These are phyloP conservation scores for Epizoanthus scotinus DNA, from an alignment of 92 coral and sea anemone genomes.

Conservation along the genomic window DNA sequence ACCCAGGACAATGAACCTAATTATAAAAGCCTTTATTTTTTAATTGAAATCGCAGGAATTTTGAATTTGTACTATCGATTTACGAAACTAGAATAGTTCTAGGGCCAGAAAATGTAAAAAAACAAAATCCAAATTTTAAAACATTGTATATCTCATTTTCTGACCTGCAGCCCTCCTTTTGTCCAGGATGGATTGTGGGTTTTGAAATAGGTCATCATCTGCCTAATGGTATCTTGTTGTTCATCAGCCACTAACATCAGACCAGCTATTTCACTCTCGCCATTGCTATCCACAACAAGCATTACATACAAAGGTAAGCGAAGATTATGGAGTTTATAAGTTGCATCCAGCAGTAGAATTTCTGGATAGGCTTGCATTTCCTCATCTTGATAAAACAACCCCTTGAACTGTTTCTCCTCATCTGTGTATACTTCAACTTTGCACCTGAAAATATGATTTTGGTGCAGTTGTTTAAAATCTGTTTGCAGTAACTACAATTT, in stretches of 20 bases:
- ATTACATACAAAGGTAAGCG: slow-evolving; percentile 45
- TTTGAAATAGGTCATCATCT: too few species aligned
- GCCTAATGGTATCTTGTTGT: too few species aligned
- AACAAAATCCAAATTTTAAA: not conserved
- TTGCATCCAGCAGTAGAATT: slow-evolving; percentile 38
- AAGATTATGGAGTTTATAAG: slow-evolving; percentile 53
- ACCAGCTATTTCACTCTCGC: too few species aligned
- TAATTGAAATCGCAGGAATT: not conserved
- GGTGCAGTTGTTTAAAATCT: not conserved
- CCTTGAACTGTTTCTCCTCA: slow-evolving; percentile 39
- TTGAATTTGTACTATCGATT: not conserved
- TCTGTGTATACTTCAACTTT: slow-evolving; percentile 41
- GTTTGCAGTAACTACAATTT: slow-evolving; percentile 4
- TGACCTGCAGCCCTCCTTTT: too few species aligned
- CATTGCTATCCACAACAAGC: slow-evolving; percentile 43
- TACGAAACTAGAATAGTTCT: slow-evolving; percentile 4
- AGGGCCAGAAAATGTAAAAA: slow-evolving; percentile 16
- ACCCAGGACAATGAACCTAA: not conserved
- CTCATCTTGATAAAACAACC: slow-evolving; percentile 39
- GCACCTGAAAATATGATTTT: slow-evolving; percentile 12
- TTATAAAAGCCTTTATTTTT: not conserved
- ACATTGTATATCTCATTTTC: too few species aligned
- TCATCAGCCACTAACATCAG: too few species aligned
- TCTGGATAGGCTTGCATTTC: slow-evolving; percentile 35
- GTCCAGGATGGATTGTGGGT: too few species aligned